Evolutionary conservation across 2,113 vertebrate species (phyloP).

Genomic region (Hemichromis elongatus): DNA sequence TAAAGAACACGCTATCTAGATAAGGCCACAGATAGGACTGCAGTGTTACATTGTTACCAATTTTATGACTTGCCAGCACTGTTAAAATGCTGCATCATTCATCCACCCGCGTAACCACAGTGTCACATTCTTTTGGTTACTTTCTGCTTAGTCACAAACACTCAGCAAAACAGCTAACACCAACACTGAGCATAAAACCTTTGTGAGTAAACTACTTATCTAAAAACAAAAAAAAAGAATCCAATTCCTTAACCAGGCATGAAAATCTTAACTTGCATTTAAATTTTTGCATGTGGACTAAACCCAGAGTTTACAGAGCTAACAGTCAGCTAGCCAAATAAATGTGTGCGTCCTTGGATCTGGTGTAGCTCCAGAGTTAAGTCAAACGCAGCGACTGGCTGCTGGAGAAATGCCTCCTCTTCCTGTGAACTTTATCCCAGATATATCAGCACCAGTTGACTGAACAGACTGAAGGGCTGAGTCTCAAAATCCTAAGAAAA

Average conservation of each 20-base stretch:
- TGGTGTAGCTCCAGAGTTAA: neutral
- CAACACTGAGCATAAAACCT: neutral
- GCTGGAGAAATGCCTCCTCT: neutral
- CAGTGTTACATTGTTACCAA: neutral
- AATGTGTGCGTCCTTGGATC: neutral
- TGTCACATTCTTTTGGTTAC: neutral
- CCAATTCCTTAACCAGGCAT: neutral
- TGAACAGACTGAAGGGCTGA: neutral
- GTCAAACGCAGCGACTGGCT: neutral
- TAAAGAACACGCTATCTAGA: neutral
- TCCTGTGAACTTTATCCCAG: slow-evolving; percentile 53
- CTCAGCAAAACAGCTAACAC: neutral
- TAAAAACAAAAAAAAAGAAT: neutral
- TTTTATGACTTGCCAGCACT: neutral
- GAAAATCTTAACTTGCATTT: neutral
- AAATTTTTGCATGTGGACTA: neutral
- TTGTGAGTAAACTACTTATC: neutral
- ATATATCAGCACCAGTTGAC: neutral
- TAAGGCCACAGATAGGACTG: neutral
- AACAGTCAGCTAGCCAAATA: neutral
- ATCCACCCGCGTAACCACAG: neutral
- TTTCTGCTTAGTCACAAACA: neutral
- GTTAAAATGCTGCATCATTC: neutral
- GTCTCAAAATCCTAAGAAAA: neutral
- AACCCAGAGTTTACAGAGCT: neutral